Evolutionary conservation across 2,888 invertebrate genomes (phyloP), one percentile per base, ranked within the genome.

Genomic region (Drosophila pseudotakahashii): DNA sequence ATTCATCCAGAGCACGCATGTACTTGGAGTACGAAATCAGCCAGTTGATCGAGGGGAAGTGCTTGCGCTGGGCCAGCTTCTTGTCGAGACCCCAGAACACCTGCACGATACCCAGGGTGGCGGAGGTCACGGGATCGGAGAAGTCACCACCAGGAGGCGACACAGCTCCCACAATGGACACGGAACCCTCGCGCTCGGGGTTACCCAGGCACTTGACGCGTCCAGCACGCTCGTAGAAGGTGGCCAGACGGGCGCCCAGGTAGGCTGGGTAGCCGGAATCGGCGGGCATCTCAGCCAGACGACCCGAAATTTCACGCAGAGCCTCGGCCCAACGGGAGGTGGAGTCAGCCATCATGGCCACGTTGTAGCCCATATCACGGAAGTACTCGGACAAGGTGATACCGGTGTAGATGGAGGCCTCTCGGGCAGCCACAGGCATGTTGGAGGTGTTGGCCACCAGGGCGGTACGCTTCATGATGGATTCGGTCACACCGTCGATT

Each of bases 281-380:
- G 80, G 99, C 99, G 90, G 99, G 99, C 99, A 99, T 99, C 94
- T 99, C 99, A 90, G 99, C 99, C 91, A 99, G 94, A 93, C 99
- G 91, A 39, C 91, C 91, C 0, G 99, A 99, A 93, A 99, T 99
- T 95, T 99, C 99, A 93, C 99, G 95, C 92, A 99, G 94, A 75
- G 99, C 99, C 93, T 99, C 99, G 59, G 99, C 99, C 99, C 99
- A 99, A 93, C 99, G 98, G 4, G 99, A 99, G 7, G 99, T 99
- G 6, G 99, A 99, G 93, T 99, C 99, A 45, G 99, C 99, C 99
- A 99, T 99, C 99, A 99, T 99, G 78, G 99, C 98, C 54, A 99
- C 99, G 92, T 99, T 98, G 94, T 98, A 98, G 89, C 99, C 99
- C 99, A 99, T 99, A 93, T 97, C 97, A 79, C 97, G 95, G 96